phyloP scores from a whole-genome alignment of 1,140 invertebrate genomes.

The Acyrthosiphon pisum region DNA sequence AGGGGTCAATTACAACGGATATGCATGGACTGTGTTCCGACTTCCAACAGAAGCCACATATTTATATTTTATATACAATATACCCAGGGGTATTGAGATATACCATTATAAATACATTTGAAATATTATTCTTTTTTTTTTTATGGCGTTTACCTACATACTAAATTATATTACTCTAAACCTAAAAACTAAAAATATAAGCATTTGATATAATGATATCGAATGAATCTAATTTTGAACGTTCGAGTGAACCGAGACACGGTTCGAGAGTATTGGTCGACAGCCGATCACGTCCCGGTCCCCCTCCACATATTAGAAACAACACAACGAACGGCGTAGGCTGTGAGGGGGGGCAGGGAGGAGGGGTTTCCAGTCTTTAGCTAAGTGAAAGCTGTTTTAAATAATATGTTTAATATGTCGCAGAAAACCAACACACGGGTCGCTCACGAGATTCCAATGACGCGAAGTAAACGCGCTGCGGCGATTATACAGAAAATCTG shows the following conservation, averaged over 20 bases:
- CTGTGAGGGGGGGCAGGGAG: not conserved
- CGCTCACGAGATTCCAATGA: not conserved
- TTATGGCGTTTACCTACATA: no score
- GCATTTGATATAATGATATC: no score
- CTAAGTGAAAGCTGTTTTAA: constrained; percentile 19
- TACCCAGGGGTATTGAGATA: no score
- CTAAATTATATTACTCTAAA: no score
- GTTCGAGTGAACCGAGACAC: not conserved
- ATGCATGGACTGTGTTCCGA: no score
- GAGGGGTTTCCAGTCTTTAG: not conserved
- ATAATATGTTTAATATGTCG: not conserved
- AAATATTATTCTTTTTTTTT: no score
- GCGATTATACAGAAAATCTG: not conserved
- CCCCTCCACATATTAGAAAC: not conserved
- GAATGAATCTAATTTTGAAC: no score
- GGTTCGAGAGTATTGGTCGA: not conserved
- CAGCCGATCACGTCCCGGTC: not conserved
- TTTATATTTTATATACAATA: no score
- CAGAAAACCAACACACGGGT: not conserved
- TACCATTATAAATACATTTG: no score
- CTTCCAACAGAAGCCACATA: no score
- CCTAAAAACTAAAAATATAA: no score
- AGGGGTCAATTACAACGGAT: no score
- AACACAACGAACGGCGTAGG: not conserved
- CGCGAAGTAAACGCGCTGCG: not conserved